Base-by-base conservation (phyloP, 2,113 vertebrate species). In the Gopherus evgoodei region DNA sequence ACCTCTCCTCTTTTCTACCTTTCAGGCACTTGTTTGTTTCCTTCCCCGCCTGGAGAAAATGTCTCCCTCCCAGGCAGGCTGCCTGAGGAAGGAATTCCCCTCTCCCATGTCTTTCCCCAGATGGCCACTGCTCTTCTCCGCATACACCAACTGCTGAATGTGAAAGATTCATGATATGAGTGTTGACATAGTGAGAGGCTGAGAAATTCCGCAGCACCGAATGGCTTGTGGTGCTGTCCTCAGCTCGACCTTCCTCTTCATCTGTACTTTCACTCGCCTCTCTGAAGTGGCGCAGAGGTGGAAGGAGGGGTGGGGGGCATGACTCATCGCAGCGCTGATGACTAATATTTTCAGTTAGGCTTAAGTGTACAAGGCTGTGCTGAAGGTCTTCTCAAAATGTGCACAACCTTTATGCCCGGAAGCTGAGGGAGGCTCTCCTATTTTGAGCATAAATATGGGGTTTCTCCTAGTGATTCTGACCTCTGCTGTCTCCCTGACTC, bases 161-260 rank as follows among this genome's bases (percentile, higher is more conserved):
- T 89, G 95, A 96, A 94, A 96, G 92, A 96, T 97, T 96, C 96
- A 95, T 92, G 96, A 94, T 90, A 97, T 22, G 80, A 91, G 86
- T 92, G 86, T 91, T 97, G 95, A 96, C 97, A 95, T 93, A 96
- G 91, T 27, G 95, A 95, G 95, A 97, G 80, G 96, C 96, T 93
- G 96, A 97, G 95, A 98, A 97, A 98, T 97, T 97, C 96, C 96
- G 49, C 57, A 88, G 38, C 50, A 54, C 22, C 35, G 11, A 92
- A 57, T 9, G 7, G 89, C 93, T 97, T 53, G 53, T 93, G 84
- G 86, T 88, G 86, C 88, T 97, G 96, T 97, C 97, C 96, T 97
- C 97, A 94, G 93, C 65, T 89, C 11, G 38, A 97, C 96, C 95
- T 97, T 97, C 96, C 85, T 94, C 87, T 97, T 94, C 93, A 93